Percentiles rank a stretch among this genome's conserved stretches.
Evolutionary conservation across 2,888 invertebrate species (phyloP).

Genomic region (Serripes groenlandicus): DNA sequence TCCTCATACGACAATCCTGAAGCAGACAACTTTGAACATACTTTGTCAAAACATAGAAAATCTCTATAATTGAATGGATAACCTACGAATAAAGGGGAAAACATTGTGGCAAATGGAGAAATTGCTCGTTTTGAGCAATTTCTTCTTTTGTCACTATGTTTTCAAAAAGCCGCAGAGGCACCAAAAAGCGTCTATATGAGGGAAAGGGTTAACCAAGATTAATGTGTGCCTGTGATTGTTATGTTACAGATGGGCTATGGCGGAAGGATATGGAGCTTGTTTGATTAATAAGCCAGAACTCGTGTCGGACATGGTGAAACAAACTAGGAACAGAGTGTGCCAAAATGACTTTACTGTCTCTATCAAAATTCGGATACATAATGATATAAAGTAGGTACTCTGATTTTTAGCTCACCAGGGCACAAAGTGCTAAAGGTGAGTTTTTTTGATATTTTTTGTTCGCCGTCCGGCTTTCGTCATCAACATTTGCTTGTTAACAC

Average conservation of each 20-base stretch:
- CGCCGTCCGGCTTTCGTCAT: no score
- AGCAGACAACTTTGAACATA: no score
- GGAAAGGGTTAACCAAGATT: not conserved
- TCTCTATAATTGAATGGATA: no score
- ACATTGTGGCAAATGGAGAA: not conserved
- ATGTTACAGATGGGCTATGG: conserved; percentile 92
- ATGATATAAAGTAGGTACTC: conserved; percentile 90
- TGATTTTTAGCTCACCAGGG: no score
- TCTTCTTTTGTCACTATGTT: conserved; percentile 8
- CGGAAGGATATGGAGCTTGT: conserved; percentile 95
- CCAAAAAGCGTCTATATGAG: not conserved
- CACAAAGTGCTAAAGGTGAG: no score
- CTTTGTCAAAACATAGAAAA: no score
- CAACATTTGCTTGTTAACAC: no score
- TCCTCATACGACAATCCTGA: no score
- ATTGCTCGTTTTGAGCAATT: not conserved
- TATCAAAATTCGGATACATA: conserved; percentile 94
- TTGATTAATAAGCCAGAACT: conserved; percentile 94
- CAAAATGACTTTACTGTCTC: conserved; percentile 93
- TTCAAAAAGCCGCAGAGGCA: not conserved
- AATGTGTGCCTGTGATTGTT: not conserved
- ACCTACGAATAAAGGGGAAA: no score
- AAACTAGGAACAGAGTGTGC: conserved; percentile 91
- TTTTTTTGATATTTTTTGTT: no score
- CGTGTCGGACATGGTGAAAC: conserved; percentile 93